These are phyloP conservation scores for Holcopasites calliopsidis DNA, from an alignment of 1,140 invertebrate species.

Conservation along the genomic window DNA sequence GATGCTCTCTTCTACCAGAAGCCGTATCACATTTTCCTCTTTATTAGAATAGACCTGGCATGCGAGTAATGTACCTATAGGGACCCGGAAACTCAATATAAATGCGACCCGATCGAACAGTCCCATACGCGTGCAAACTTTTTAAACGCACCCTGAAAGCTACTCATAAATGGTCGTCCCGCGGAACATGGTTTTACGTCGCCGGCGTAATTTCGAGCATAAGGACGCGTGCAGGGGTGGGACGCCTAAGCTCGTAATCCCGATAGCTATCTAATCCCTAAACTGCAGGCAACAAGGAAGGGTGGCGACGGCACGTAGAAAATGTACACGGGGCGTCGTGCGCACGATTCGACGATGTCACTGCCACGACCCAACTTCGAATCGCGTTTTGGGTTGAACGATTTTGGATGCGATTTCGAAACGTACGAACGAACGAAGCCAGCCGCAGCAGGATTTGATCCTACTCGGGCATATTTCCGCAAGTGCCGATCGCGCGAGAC, in stretches of 20 bases:
- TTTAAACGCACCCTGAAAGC: neutral
- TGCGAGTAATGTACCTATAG: neutral
- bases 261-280: conserved; percentile 47
- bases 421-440: no score
- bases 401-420: no score
- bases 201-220: no score
- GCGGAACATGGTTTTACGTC: neutral
- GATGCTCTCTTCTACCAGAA: neutral
- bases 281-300: conserved; percentile 35
- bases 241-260: conserved; percentile 41
- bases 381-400: no score
- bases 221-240: neutral
- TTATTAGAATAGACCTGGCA: neutral
- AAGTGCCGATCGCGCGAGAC: no score
- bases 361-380: no score
- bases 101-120: neutral
- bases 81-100: no score
- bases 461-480: no score
- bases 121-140: neutral
- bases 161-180: neutral
- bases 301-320: conserved; percentile 13
- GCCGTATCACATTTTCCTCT: neutral
- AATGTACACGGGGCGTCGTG: neutral
- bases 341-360: neutral
- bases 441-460: no score